phyloP scores from a whole-genome alignment of 2,797 vertebrate species.

The Periparus ater region DNA sequence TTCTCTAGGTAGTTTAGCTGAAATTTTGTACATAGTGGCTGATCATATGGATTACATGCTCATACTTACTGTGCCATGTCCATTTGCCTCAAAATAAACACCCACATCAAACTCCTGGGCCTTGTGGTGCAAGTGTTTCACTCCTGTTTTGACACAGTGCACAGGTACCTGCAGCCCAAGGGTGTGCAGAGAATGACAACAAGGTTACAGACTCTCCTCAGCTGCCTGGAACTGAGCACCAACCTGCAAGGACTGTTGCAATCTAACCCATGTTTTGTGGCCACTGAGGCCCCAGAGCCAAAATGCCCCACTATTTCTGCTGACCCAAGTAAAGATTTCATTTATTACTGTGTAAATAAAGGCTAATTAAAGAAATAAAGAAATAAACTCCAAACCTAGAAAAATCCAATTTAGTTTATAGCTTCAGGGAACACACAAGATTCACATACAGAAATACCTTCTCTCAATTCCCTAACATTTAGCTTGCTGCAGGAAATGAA shows the following conservation, averaged over 20 bases:
- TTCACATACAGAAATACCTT: neutral
- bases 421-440: neutral
- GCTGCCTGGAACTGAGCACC: neutral
- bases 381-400: neutral
- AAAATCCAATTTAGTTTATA: neutral
- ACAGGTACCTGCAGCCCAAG: conserved; percentile 82
- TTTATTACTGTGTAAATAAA: neutral
- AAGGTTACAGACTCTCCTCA: neutral
- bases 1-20: neutral
- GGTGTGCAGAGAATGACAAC: neutral
- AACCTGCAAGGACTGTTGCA: accelerated
- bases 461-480: neutral
- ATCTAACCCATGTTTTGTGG: neutral
- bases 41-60: neutral
- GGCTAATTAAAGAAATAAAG: neutral
- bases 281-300: neutral
- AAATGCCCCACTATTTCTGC: neutral
- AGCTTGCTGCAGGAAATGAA: neutral
- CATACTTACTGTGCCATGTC: conserved; percentile 93
- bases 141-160: conserved; percentile 92
- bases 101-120: conserved; percentile 92
- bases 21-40: accelerated
- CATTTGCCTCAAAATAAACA: conserved; percentile 97
- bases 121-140: conserved; percentile 94
- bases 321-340: neutral